Percentiles rank a stretch among this genome's conserved stretches.
Conservation (phyloP, 2,113 vertebrate genomes). For the Amphiprion percula region DNA sequence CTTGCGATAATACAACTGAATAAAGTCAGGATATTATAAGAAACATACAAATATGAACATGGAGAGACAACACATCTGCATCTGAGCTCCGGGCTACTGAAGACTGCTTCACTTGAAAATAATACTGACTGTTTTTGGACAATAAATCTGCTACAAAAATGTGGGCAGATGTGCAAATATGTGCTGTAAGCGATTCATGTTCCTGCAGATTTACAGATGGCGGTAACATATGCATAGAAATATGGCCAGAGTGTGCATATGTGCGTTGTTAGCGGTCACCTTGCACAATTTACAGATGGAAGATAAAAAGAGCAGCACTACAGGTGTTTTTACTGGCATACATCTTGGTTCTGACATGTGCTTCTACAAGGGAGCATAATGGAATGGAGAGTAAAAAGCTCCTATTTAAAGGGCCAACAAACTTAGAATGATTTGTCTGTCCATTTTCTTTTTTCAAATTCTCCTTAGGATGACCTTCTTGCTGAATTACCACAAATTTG, state of each 20-base stretch:
- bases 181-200: conserved; percentile 25
- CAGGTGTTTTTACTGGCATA: conserved; percentile 35
- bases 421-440: not conserved
- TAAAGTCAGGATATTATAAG: conserved; percentile 5
- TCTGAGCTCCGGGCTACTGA: conserved; percentile 1
- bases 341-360: conserved; percentile 10
- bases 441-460: conserved; percentile 6
- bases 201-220: conserved; percentile 52
- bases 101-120: not conserved
- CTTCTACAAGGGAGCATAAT: not conserved
- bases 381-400: not conserved
- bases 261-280: conserved; percentile 34
- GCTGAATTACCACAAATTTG: conserved; percentile 31
- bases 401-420: not conserved
- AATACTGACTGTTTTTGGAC: conserved; percentile 2
- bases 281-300: conserved; percentile 22
- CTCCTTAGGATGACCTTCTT: conserved; percentile 43
- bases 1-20: not conserved
- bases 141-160: conserved; percentile 29
- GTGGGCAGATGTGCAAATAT: conserved; percentile 41
- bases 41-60: conserved; percentile 16
- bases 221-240: conserved; percentile 45
- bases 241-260: conserved; percentile 7
- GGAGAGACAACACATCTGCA: not conserved
- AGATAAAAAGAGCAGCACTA: conserved; percentile 2